Evolutionary conservation across 2,888 invertebrate species (phyloP), one percentile per base, ranked within the genome.

Genomic region (Saturnia pavonia): DNA sequence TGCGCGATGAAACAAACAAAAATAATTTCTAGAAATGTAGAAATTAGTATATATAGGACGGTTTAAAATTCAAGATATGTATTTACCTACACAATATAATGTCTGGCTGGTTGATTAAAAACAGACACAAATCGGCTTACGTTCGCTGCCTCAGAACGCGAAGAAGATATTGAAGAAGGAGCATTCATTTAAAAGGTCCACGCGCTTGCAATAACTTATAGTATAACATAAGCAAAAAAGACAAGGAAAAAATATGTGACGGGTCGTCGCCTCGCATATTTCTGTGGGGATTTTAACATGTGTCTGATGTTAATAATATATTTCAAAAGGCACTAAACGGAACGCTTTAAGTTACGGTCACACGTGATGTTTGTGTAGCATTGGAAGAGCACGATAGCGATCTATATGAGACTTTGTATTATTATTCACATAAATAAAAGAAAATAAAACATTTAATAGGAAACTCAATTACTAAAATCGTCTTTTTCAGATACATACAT

Each of bases 291-390:
- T 86, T 85, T 85, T 78, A 87, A 88, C 90, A 90, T 84, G 84
- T 91, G 90, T 88, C 84, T 79, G 77, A 77, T 77, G 83, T 82
- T 81, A 82, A 83, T 81, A 82, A 83, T 83, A 88, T 87, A 89
- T 88, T 87, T 88, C 83, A 85, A 85, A 83, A 79, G 84, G 81
- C 79, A 79, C 72, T 76, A 75, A 77, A 77, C 72, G 74, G 73
- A 73, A 76, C 77, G 70, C 74, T 72, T 77, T 27, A 48, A 27
- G 70, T 27, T 43, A 25, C n/a, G 60, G 63, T 69, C 69, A 72
- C 72, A 72, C 67, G 72, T 40, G 66, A 70, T 1, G 22, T 65
- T 65, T 40, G 65, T 65, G 19, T 14, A 27, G 57, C 25, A 4
- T 60, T 60, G 25, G 6, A 57, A 25, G 11, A 25, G 12, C 34